Conservation (phyloP, 2,888 invertebrate genomes). For the Drosophila phalerata region DNA sequence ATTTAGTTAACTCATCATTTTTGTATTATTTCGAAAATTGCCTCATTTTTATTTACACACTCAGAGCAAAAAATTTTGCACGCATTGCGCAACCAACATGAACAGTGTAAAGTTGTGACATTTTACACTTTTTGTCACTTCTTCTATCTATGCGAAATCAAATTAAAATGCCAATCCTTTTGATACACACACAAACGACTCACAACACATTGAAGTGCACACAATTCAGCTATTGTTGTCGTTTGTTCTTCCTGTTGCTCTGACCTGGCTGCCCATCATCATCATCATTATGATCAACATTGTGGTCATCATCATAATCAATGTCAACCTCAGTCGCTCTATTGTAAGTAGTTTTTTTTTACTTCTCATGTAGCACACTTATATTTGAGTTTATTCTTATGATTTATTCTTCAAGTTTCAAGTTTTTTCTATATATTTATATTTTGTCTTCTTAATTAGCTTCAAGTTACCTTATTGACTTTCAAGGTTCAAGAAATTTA, state of each 20-base stretch:
- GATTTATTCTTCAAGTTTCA: conserved; percentile 19
- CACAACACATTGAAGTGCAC: conserved; percentile 10
- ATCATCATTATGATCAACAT: conserved; percentile 15
- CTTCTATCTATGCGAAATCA: conserved; percentile 67
- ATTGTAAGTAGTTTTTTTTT: conserved; percentile 36
- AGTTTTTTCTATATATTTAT: conserved; percentile 6
- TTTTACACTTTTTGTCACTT: conserved; percentile 23
- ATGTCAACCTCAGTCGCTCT: conserved; percentile 30
- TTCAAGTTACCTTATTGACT: conserved; percentile 28
- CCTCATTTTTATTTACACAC: conserved; percentile 33
- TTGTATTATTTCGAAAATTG: conserved; percentile 15
- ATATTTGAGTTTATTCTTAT: conserved; percentile 37
- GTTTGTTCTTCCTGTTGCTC: conserved; percentile 25
- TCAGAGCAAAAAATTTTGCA: conserved; percentile 5
- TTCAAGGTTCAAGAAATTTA: conserved; percentile 2
- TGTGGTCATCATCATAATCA: conserved; percentile 13
- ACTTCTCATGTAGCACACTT: conserved; percentile 25
- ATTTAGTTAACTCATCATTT: conserved; percentile 23
- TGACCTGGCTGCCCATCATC: conserved; percentile 27
- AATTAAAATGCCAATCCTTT: conserved; percentile 78
- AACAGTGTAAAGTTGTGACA: conserved; percentile 38
- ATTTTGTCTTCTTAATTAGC: conserved; percentile 36
- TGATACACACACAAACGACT: conserved; percentile 28
- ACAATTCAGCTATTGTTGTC: conserved; percentile 49
- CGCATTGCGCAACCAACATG: conserved; percentile 31